Percentiles rank a stretch among this genome's conserved stretches.
These are phyloP conservation scores for Acleris emargana DNA, from an alignment of 2,888 invertebrate genomes.

Conservation along the genomic window DNA sequence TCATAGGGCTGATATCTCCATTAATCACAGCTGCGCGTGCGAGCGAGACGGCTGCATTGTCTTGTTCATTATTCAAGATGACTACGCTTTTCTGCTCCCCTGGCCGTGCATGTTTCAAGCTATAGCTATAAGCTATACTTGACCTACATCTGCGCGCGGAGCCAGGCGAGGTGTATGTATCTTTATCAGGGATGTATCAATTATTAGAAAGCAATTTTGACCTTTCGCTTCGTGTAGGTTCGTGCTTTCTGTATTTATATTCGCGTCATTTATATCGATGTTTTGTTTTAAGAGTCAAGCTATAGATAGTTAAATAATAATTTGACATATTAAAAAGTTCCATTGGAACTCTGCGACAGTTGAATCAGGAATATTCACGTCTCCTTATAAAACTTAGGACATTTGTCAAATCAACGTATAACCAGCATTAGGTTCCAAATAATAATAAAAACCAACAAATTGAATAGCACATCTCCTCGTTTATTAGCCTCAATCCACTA, in stretches of 20 bases:
- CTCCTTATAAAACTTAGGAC: no score
- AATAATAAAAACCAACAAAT: neutral
- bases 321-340: no score
- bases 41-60: slow-evolving; percentile 48
- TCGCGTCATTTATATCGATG: no score
- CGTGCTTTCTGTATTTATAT: no score
- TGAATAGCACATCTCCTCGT: neutral
- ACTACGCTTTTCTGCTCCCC: slow-evolving; percentile 56
- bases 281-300: no score
- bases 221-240: neutral
- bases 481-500: slow-evolving; percentile 2
- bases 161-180: slow-evolving; percentile 5
- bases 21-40: slow-evolving; percentile 44
- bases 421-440: no score
- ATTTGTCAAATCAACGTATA: no score
- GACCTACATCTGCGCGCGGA: slow-evolving; percentile 41
- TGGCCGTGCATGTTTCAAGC: slow-evolving; percentile 34
- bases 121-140: slow-evolving; percentile 38
- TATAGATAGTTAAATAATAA: no score
- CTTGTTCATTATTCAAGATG: slow-evolving; percentile 62
- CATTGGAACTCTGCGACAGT: no score
- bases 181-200: neutral
- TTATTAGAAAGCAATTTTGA: neutral
- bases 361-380: no score
- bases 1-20: slow-evolving; percentile 25